Base-by-base conservation (phyloP, 2,888 invertebrate genomes). In the Seira sanloemensis region DNA sequence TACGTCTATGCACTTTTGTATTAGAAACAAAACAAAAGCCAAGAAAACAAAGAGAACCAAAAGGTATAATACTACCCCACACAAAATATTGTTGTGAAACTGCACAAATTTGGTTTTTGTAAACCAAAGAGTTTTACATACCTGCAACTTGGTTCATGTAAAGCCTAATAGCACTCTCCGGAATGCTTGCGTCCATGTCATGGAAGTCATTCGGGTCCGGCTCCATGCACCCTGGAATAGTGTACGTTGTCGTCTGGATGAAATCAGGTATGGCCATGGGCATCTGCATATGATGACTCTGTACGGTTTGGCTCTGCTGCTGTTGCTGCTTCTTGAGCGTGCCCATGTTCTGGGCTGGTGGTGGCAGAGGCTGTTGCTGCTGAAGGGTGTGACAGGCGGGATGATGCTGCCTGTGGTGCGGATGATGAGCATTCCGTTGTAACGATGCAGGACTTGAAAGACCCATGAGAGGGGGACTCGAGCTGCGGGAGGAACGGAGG, bases 141-240 rank as follows among this genome's bases (percentile, higher is more conserved):
- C 88, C 88, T 86, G 88, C 87, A 58, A 84, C 87, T 81, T 89
- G 89, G 83, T 89, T 89, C 88, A 89, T 86, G 78, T 88, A 89
- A 21, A 89, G 86, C 19, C 88, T 86, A 69, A 89, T 88, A n/a
- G 88, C 74, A 82, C 86, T 78, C 78, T 78, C 86, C 24, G 82
- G 82, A 46, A 79, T 79, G 50, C 77, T 78, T 24, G 24, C 79
- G 54, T 83, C 76, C 23, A 83, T 77, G 23, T 79, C 83, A 37
- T 73, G 75, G 50, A 78, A 21, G 62, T 54, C 78, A 66, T 82
- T 82, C 23, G 67, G 68, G 19, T 69, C 77, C 58, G 50, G 50
- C 37, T 82, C 78, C 79, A 84, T 54, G 50, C 86, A 84, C 21
- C 27, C 37, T n/a, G 84, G 72, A 69, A 78, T 85, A 37, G 81